phyloP scores from a whole-genome alignment of 2,888 invertebrate species.

The Agonopterix heracliana region DNA sequence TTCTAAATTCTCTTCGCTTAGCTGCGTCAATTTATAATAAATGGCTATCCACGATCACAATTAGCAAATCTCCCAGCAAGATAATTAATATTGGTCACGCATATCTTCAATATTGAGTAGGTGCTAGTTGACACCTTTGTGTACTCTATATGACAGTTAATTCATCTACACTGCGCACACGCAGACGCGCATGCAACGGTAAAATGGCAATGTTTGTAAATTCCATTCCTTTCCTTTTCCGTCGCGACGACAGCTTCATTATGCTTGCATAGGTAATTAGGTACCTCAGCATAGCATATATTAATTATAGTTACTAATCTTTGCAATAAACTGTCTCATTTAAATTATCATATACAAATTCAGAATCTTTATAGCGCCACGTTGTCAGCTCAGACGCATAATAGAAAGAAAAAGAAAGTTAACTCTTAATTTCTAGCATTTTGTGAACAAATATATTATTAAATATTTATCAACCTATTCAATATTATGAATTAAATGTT shows the following conservation, averaged over 20 bases:
- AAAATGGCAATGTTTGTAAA: conserved; percentile 9
- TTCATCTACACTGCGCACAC: conserved; percentile 8
- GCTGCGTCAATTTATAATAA: no score
- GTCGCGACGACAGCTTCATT: background rate
- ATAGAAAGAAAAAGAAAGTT: no score
- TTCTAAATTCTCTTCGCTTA: no score
- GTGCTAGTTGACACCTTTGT: conserved; percentile 3
- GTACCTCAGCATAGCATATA: no score
- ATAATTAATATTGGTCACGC: conserved; percentile 1
- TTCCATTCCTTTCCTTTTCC: conserved; percentile 13
- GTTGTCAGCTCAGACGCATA: no score
- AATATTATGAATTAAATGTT: background rate
- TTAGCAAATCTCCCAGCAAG: no score
- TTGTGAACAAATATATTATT: background rate
- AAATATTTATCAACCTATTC: conserved; percentile 1
- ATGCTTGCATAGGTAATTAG: no score
- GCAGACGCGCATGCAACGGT: conserved; percentile 11
- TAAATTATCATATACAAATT: no score
- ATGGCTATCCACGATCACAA: no score
- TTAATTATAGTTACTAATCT: no score
- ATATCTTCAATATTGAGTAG: background rate
- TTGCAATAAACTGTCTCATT: no score
- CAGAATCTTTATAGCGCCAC: no score
- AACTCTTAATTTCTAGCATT: background rate
- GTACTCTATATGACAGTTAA: conserved; percentile 6